These are phyloP conservation scores for Acronicta psi DNA, from an alignment of 2,888 invertebrate genomes.

Conservation along the genomic window DNA sequence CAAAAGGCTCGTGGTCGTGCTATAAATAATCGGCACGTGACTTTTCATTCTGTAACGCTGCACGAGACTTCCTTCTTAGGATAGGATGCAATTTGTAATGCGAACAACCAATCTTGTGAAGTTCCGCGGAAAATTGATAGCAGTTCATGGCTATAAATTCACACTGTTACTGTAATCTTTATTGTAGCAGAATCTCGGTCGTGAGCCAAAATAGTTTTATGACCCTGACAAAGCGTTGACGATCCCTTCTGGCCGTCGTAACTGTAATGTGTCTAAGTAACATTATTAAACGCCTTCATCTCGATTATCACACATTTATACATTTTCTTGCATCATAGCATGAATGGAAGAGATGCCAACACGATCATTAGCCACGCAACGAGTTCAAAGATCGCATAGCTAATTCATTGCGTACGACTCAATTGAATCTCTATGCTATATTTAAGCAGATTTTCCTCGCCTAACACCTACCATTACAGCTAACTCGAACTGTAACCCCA, in stretches of 20 bases:
- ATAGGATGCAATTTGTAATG: constrained; percentile 26
- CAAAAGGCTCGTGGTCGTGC: constrained; percentile 2
- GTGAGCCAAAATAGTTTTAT: constrained; percentile 30
- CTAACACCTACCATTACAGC: constrained; percentile 1
- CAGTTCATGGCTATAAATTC: constrained; percentile 17
- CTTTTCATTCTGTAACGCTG: constrained; percentile 20
- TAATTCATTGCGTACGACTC: constrained; percentile 12
- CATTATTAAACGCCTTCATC: neutral
- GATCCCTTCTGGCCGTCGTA: constrained; percentile 6
- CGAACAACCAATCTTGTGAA: constrained; percentile 13
- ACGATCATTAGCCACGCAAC: constrained; percentile 1
- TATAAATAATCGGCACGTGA: constrained; percentile 44
- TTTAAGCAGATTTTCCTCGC: constrained; percentile 10
- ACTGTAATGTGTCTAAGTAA: neutral
- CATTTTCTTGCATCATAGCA: constrained; percentile 2
- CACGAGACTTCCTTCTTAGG: constrained; percentile 36
- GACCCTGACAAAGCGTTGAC: constrained; percentile 19
- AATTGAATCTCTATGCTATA: constrained; percentile 4
- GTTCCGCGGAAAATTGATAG: constrained; percentile 18
- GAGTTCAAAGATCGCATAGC: constrained; percentile 32
- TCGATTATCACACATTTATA: constrained; percentile 16
- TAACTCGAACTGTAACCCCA: constrained; percentile 31
- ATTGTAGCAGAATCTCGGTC: constrained; percentile 28
- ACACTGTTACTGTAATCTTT: constrained; percentile 16
- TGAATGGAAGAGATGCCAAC: constrained; percentile 13